phyloP scores from a whole-genome alignment of 2,888 invertebrate species.

The Ferdinandea cuprea region DNA sequence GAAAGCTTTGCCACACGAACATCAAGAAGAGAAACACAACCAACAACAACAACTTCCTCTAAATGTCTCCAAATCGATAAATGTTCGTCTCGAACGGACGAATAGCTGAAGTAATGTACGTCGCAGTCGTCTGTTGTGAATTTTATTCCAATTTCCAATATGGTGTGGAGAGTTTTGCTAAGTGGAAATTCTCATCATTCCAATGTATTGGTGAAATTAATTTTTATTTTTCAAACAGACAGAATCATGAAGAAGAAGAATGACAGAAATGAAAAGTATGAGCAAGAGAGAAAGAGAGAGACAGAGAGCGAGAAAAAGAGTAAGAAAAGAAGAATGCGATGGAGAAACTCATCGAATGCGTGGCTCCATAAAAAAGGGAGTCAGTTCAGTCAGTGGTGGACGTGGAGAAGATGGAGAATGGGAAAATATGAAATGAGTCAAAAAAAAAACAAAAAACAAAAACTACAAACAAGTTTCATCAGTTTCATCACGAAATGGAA shows the following conservation, averaged over 20 bases:
- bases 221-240: conserved; percentile 2
- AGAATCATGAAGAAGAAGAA: conserved; percentile 15
- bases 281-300: neutral
- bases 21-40: neutral
- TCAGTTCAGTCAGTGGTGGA: neutral
- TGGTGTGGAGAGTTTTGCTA: conserved; percentile 30
- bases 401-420: too few species aligned
- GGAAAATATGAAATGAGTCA: neutral
- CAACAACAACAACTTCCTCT: conserved; percentile 31
- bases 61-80: conserved; percentile 69
- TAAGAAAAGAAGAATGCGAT: conserved; percentile 13
- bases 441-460: neutral
- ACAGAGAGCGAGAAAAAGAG: conserved; percentile 3
- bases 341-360: conserved; percentile 35
- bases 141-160: conserved; percentile 48
- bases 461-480: neutral
- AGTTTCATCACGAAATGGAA: neutral
- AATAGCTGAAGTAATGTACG: conserved; percentile 29
- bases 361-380: too few species aligned
- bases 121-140: conserved; percentile 1
- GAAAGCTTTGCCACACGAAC: conserved; percentile 27
- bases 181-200: conserved; percentile 2
- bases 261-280: neutral
- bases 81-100: conserved; percentile 31
- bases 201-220: conserved; percentile 6